Base-by-base conservation (phyloP, 1,140 invertebrate genomes). In the Drosophila ogumai region DNA sequence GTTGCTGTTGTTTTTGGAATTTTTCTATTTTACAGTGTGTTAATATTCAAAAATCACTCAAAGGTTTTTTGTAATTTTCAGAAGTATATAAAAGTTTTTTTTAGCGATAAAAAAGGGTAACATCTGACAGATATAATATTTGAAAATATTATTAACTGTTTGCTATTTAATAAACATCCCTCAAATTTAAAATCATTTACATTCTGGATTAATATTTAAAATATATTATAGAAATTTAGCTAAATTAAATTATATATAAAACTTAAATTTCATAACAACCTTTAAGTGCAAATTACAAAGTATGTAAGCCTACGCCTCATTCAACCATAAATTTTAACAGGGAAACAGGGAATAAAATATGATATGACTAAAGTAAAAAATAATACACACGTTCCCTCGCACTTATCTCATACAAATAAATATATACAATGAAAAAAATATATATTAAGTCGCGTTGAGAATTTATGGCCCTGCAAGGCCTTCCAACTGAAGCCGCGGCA, bases 381-480 rank as follows among this genome's bases (percentile, higher is more conserved):
- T 49, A 57, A 65, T 19, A 40, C 31, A 54, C 52, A 55, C 31
- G 6, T 32, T 22, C 68, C 28, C 43, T 47, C 7, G 13, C 19
- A 55, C 52, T 55, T 65, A 65, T 61, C 64, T 52, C 36, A 67
- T 36, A 67, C 40, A 50, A 52, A 50, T 64, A 44, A 43, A 28
- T 59, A 15, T 47, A 47, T 64, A 41, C 32, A 12, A 43, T 36
- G 13, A 52, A 46, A 71, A 61, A 49, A 50, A n/a, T 12, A 2
- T 58, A 65, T 81, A 71, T 52, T 81, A 76, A 81, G 59, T 74
- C 61, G 44, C 61, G 31, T 32, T 54, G 49, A 47, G 41, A 81
- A 84, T 84, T 84, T 84, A 85, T 81, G 67, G 50, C 61, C 55
- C 73, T 67, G 67, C 73, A 67, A 81, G 81, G 59, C 82, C 81